Conservation (phyloP, 2,888 invertebrate genomes). For the Allolobophora icterica region DNA sequence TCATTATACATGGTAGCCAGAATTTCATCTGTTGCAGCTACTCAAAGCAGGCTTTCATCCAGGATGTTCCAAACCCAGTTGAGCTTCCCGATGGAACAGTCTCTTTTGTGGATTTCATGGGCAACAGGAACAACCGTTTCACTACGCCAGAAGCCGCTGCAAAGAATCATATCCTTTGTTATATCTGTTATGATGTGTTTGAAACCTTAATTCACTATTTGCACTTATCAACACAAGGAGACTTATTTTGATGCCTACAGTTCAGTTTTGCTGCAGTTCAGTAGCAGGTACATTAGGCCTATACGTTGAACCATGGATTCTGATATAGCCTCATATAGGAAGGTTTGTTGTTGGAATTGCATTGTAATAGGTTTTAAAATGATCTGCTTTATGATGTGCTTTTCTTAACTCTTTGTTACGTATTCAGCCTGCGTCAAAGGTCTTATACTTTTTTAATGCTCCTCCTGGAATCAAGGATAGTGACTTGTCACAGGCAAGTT, state of each 20-base stretch:
- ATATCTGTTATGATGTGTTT: background rate
- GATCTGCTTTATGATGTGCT: background rate
- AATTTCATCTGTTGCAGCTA: slow-evolving; percentile 52
- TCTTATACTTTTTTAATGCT: slow-evolving; percentile 98
- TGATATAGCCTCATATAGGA: too few species aligned
- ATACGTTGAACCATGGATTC: background rate
- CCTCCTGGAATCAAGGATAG: slow-evolving; percentile 93
- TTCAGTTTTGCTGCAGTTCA: background rate
- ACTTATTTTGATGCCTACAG: too few species aligned
- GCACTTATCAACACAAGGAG: background rate
- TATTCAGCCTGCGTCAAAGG: slow-evolving; percentile 84
- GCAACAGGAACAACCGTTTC: slow-evolving; percentile 95
- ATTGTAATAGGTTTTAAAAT: background rate
- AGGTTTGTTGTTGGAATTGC: background rate
- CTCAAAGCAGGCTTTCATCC: slow-evolving; percentile 64
- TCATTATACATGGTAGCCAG: background rate
- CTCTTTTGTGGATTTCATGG: slow-evolving; percentile 96
- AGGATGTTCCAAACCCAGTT: slow-evolving; percentile 95
- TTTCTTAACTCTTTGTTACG: slow-evolving; percentile 35
- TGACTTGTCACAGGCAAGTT: slow-evolving; percentile 72
- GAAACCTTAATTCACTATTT: background rate
- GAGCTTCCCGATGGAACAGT: slow-evolving; percentile 92
- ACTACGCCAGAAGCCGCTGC: slow-evolving; percentile 92
- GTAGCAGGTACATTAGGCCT: background rate
- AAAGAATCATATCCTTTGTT: slow-evolving; percentile 86